phyloP scores from a whole-genome alignment of 2,888 invertebrate genomes.

The Parelbella ahira region DNA sequence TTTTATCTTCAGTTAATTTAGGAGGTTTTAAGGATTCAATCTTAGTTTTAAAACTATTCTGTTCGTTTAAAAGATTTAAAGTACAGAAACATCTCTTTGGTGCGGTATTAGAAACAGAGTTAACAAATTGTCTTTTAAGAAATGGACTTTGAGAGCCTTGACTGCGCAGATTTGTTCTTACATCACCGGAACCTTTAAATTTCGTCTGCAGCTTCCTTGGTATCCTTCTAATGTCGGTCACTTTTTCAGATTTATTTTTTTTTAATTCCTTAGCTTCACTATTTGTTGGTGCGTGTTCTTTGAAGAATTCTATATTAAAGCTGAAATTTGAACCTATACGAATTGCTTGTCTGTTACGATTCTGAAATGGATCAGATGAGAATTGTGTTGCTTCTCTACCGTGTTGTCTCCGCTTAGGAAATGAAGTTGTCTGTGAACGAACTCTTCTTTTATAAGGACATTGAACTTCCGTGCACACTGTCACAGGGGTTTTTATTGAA shows the following conservation, averaged over 20 bases:
- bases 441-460: conserved; percentile 1
- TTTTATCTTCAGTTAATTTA: conserved; percentile 2
- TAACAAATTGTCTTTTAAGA: neutral
- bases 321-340: conserved; percentile 34
- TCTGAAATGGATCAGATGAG: neutral
- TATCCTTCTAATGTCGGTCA: neutral
- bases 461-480: neutral
- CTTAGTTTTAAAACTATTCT: conserved; percentile 6
- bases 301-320: conserved; percentile 35
- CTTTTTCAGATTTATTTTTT: neutral
- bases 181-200: neutral
- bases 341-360: conserved; percentile 26
- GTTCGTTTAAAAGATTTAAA: conserved; percentile 22
- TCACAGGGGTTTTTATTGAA: no score
- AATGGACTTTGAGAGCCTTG: conserved; percentile 4
- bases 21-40: neutral
- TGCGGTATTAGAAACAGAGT: neutral
- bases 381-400: neutral
- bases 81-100: conserved; percentile 37
- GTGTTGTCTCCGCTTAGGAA: neutral
- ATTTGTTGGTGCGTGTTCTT: conserved; percentile 24
- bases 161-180: neutral
- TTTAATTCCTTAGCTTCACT: neutral
- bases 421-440: conserved; percentile 1
- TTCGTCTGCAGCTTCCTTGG: neutral